phyloP scores from a whole-genome alignment of 2,888 invertebrate genomes.

The Nomada fucata region DNA sequence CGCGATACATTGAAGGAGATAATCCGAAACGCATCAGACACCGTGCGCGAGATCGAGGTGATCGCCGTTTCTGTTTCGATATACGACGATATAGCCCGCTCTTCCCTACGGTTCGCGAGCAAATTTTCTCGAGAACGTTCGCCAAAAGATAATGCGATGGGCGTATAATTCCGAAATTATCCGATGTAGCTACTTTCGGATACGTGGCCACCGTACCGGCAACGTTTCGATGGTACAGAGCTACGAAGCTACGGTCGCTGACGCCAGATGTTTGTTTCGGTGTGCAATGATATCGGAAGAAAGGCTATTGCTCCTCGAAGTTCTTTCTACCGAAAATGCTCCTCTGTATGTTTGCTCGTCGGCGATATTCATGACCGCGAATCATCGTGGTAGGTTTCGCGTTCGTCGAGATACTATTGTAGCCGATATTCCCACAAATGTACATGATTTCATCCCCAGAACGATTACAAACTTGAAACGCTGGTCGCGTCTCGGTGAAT shows the following conservation, averaged over 20 bases:
- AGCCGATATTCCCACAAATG: not conserved
- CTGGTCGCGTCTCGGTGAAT: too few species aligned
- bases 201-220: not conserved
- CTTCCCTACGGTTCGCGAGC: not conserved
- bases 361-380: not conserved
- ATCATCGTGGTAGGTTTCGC: too few species aligned
- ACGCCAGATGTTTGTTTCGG: conserved; percentile 14
- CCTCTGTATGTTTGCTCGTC: conserved; percentile 5
- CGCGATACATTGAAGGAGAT: conserved; percentile 41
- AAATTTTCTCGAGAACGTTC: conserved; percentile 28
- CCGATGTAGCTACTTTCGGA: conserved; percentile 13
- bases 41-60: conserved; percentile 17
- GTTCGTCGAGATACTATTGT: not conserved
- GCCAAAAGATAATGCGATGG: conserved; percentile 4
- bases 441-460: too few species aligned
- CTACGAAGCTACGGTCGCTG: conserved; percentile 7
- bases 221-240: not conserved
- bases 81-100: not conserved
- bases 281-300: conserved; percentile 9
- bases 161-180: conserved; percentile 32
- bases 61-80: conserved; percentile 14
- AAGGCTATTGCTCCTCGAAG: not conserved
- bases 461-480: too few species aligned
- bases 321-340: not conserved
- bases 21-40: conserved; percentile 39